phyloP scores from a whole-genome alignment of 2,888 invertebrate genomes.

The Glaucopsyche alexis region DNA sequence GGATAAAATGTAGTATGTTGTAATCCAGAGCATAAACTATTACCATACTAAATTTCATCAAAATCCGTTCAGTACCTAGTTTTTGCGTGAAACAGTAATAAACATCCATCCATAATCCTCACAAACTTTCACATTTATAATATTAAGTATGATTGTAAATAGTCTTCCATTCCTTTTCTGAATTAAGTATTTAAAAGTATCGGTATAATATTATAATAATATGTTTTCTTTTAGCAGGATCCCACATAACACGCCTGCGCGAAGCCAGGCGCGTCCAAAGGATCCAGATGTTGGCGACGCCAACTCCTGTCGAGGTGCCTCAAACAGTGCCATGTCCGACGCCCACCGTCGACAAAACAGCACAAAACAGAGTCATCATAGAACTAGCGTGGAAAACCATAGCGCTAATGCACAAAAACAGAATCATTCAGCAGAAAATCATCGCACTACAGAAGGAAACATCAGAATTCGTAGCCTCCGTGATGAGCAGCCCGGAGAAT shows the following conservation, averaged over 20 bases:
- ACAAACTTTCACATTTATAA: too few species aligned
- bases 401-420: conserved; percentile 81
- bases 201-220: not conserved
- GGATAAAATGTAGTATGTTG: too few species aligned
- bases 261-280: conserved; percentile 64
- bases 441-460: conserved; percentile 82
- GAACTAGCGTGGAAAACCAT: conserved; percentile 83
- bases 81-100: too few species aligned
- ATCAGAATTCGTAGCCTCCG: conserved; percentile 79
- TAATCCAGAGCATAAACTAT: too few species aligned
- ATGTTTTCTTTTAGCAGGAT: conserved; percentile 55
- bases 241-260: conserved; percentile 57
- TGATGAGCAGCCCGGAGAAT: conserved; percentile 78
- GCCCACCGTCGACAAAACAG: conserved; percentile 49
- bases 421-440: conserved; percentile 80
- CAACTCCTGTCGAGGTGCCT: conserved; percentile 45
- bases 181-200: not conserved
- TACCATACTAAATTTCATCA: too few species aligned
- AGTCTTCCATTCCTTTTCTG: too few species aligned
- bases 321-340: conserved; percentile 42
- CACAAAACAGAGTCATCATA: conserved; percentile 75
- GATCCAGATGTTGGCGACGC: conserved; percentile 50
- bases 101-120: too few species aligned
- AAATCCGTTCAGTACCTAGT: too few species aligned
- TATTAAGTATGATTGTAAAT: too few species aligned